Evolutionary conservation across 2,888 invertebrate genomes (phyloP), one percentile per base, ranked within the genome.

Genomic region (Caenorhabditis afra): DNA sequence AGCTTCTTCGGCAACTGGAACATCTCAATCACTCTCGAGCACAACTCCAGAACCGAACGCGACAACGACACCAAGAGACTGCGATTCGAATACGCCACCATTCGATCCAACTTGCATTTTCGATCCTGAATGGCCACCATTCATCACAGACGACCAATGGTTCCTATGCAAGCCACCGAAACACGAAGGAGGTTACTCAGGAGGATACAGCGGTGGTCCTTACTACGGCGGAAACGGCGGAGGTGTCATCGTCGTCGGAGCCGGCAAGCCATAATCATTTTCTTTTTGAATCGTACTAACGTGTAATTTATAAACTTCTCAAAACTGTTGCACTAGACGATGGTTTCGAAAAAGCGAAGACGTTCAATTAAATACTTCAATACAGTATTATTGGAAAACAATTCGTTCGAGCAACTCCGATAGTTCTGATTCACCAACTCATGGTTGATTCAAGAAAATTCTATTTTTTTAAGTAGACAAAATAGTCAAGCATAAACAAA

Each of bases 111-210:
- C 57, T 11, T 74, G 73, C n/a, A 74, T 74, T 3, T 45, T 44
- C 37, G 73, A 74, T 37, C 73, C 73, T 23, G 73, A 74, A 23
- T 74, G 47, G 49, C 73, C 73, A 14, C 73, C 73, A 20, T 74
- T n/a, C 52, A 74, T 74, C 57, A 65, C 58, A 3, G 73, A 74
- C 18, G 39, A 74, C 3, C 45, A 65, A 11, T 74, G 73, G 73
- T 74, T 49, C 59, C 20, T 74, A 18, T 74, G 73, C 16, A 20
- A 52, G 1, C 52, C 58, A 1, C 50, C 65, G 11, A 44, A 35
- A 3, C 3, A 35, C 23, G 23, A 14, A 22, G 49, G 52, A n/a
- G 68, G 59, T 3, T 18, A 58, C 11, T 16, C n/a, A 10, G 18
- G 39, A 35, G 18, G 22, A 1, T 18, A 12, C 29, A 22, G 35